Evolutionary conservation across 2,113 vertebrate species (phyloP).

Genomic region (Perca schrenkii): DNA sequence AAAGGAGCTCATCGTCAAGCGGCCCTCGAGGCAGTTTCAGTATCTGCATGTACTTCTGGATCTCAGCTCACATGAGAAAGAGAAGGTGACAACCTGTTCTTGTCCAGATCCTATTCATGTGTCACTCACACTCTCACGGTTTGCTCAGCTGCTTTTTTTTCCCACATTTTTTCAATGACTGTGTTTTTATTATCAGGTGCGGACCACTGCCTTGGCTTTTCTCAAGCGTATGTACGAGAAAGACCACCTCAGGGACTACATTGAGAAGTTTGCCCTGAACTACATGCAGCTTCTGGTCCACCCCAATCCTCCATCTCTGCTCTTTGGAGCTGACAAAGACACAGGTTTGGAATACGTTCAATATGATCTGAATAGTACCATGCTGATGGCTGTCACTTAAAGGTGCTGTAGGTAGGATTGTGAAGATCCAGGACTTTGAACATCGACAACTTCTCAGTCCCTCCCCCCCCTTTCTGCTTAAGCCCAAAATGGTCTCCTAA

Average conservation of each 20-base stretch:
- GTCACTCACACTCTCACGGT: background rate
- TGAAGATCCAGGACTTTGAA: too few species aligned
- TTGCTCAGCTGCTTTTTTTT: background rate
- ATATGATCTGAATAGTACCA: background rate
- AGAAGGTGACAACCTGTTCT: conserved; percentile 85
- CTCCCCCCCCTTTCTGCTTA: too few species aligned
- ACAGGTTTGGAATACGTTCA: conserved; percentile 83
- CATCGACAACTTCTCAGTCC: too few species aligned
- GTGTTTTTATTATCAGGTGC: conserved; percentile 86
- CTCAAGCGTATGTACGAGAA: conserved; percentile 96
- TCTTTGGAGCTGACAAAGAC: conserved; percentile 95
- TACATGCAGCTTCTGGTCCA: conserved; percentile 96
- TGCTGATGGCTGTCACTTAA: background rate
- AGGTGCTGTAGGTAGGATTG: too few species aligned
- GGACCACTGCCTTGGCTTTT: conserved; percentile 91
- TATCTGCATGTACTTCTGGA: conserved; percentile 94
- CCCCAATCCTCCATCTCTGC: conserved; percentile 92
- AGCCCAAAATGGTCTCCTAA: too few species aligned
- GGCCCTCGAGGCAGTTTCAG: conserved; percentile 93
- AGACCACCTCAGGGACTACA: conserved; percentile 92
- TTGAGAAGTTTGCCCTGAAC: conserved; percentile 96
- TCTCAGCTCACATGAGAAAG: conserved; percentile 95
- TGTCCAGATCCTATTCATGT: conserved; percentile 14
- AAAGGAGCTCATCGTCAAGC: conserved; percentile 94
- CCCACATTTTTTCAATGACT: too few species aligned